Conservation (phyloP, 2,888 invertebrate genomes). For the Masnerella sp. region DNA sequence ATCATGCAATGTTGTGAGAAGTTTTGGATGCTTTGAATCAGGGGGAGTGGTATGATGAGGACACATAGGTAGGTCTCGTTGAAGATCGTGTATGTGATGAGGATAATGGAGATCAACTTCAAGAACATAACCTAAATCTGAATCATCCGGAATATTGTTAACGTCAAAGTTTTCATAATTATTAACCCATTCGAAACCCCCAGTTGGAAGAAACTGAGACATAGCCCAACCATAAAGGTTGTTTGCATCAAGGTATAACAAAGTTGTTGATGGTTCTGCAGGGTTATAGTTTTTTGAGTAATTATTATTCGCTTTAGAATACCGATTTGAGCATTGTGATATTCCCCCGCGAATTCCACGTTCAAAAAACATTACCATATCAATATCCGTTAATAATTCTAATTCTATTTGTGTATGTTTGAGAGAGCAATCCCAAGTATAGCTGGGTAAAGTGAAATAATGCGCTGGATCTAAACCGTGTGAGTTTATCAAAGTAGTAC, state of each 20-base stretch:
- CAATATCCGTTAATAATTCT: conserved; percentile 57
- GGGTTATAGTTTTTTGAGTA: conserved; percentile 39
- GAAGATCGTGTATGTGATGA: background rate
- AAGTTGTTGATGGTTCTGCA: conserved; percentile 57
- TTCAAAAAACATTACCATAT: conserved; percentile 63
- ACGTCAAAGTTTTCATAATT: background rate
- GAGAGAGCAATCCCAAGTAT: conserved; percentile 52
- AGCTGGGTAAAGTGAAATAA: conserved; percentile 52
- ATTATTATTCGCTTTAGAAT: conserved; percentile 62
- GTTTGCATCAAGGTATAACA: conserved; percentile 70
- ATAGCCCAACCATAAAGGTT: conserved; percentile 73
- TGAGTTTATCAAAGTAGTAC: conserved; percentile 13
- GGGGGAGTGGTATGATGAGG: background rate
- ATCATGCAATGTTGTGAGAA: background rate
- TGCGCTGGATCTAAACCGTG: conserved; percentile 12
- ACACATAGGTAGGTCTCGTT: conserved; percentile 12
- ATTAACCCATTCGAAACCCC: conserved; percentile 67
- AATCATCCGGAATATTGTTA: background rate
- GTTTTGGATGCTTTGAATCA: conserved; percentile 4
- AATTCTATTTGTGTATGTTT: conserved; percentile 48
- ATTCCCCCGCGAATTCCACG: conserved; percentile 63
- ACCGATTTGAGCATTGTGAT: conserved; percentile 60
- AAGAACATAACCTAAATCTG: background rate
- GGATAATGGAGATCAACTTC: conserved; percentile 5
- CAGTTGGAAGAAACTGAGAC: conserved; percentile 66